A percentile compares a stretch with the other conserved stretches of the same genome.
phyloP scores from a whole-genome alignment of 2,113 vertebrate genomes.

The Bombycilla garrulus region DNA sequence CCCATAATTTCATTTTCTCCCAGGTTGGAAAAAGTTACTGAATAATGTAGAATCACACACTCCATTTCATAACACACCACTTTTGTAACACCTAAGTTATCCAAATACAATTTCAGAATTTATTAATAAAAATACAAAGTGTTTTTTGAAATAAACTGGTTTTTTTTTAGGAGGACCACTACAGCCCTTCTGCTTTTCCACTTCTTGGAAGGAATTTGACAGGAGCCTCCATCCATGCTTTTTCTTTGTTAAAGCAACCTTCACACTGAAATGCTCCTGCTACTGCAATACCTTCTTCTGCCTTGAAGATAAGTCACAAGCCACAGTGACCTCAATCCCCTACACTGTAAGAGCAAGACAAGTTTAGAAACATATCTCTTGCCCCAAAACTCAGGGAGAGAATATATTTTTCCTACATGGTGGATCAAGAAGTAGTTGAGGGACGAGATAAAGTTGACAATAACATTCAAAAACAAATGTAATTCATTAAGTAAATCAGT shows the following conservation, averaged over 20 bases:
- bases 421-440: not conserved
- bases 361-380: not conserved
- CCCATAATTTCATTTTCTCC: not conserved
- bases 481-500: not conserved
- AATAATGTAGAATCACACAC: not conserved
- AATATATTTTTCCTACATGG: not conserved
- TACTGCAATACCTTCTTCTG: not conserved
- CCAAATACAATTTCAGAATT: not conserved
- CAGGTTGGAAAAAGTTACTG: not conserved
- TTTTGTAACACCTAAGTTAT: not conserved
- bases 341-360: not conserved
- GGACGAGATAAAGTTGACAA: not conserved
- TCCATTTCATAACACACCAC: not conserved
- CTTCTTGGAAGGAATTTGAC: not conserved
- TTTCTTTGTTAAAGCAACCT: not conserved
- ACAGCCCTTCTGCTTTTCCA: not conserved
- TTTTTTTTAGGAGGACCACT: not conserved
- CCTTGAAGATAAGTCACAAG: not conserved
- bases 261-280: not conserved
- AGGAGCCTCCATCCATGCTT: not conserved
- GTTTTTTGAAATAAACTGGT: not conserved
- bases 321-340: not conserved
- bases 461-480: not conserved
- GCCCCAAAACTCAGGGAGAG: not conserved
- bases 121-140: not conserved